Evolutionary conservation across 2,797 vertebrate genomes (phyloP).

Genomic region (Pyrrhura leucotis): DNA sequence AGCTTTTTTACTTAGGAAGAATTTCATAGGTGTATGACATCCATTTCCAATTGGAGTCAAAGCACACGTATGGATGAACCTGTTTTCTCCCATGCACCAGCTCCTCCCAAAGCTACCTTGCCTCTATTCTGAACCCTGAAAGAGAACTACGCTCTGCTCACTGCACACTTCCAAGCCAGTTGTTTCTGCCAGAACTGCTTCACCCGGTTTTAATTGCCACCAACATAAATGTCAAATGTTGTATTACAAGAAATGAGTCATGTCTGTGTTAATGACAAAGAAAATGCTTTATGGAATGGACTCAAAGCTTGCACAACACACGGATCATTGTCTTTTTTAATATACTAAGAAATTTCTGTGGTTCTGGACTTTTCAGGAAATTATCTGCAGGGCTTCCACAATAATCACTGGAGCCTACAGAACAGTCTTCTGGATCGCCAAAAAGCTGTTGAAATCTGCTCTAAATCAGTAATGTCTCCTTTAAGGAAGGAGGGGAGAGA

Average conservation of each 20-base stretch:
- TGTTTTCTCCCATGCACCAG: not conserved
- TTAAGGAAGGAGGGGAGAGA: not conserved
- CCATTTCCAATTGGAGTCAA: not conserved
- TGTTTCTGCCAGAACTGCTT: slow-evolving; percentile 33
- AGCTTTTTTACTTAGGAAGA: not conserved
- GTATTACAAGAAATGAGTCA: slow-evolving; percentile 44
- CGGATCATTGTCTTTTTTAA: not conserved
- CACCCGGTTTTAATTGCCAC: slow-evolving; percentile 15
- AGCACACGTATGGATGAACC: not conserved
- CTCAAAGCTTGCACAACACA: slow-evolving; percentile 50
- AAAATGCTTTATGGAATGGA: slow-evolving; percentile 44
- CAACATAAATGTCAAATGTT: slow-evolving; percentile 25
- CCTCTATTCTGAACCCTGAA: not conserved
- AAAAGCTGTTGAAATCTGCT: slow-evolving; percentile 38
- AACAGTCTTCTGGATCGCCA: slow-evolving; percentile 4
- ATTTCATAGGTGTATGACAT: not conserved
- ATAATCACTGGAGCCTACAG: slow-evolving; percentile 43
- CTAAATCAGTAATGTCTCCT: slow-evolving; percentile 15
- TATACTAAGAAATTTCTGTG: slow-evolving; percentile 5
- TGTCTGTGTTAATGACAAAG: slow-evolving; percentile 53
- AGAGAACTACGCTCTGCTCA: not conserved
- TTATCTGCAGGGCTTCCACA: slow-evolving; percentile 34
- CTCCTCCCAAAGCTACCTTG: not conserved
- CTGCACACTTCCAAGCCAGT: not conserved
- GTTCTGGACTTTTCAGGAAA: slow-evolving; percentile 65